Evolutionary conservation across 2,888 invertebrate genomes (phyloP).

Genomic region (Anthophora plumipes): DNA sequence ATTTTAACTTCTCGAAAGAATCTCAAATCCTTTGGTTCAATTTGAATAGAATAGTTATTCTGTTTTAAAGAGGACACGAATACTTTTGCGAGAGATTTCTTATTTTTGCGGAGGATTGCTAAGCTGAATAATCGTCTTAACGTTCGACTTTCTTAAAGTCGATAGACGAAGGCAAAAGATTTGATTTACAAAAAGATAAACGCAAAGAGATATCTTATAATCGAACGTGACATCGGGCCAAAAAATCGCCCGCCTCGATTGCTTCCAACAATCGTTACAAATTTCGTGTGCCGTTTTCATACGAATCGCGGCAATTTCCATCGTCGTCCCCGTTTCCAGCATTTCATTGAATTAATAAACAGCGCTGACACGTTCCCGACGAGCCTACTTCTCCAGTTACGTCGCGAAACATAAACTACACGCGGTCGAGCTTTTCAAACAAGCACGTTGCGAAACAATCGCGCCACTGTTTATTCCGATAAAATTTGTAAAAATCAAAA

Average conservation of each 20-base stretch:
- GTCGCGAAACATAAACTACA: not conserved
- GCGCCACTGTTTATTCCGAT: not conserved
- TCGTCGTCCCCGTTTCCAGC: not conserved
- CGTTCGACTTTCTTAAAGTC: too few species aligned
- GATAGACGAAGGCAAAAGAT: too few species aligned
- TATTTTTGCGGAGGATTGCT: too few species aligned
- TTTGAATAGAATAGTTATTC: too few species aligned
- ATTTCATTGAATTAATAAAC: slow-evolving; percentile 25
- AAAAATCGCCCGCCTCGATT: not conserved
- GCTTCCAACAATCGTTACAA: slow-evolving; percentile 3
- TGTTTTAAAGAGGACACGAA: too few species aligned
- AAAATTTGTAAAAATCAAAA: not conserved
- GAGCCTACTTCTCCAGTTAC: not conserved
- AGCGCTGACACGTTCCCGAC: not conserved
- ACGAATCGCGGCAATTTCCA: not conserved
- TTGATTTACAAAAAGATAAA: not conserved
- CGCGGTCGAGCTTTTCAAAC: not conserved
- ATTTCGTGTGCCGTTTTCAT: not conserved
- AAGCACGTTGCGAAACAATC: not conserved
- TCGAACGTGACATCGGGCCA: too few species aligned
- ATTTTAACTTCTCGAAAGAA: too few species aligned
- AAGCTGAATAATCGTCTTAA: too few species aligned
- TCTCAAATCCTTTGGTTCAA: too few species aligned
- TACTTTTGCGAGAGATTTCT: too few species aligned
- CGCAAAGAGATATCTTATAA: not conserved